Evolutionary conservation across 1,140 invertebrate genomes (phyloP).

Genomic region (Drosophila sechellia): DNA sequence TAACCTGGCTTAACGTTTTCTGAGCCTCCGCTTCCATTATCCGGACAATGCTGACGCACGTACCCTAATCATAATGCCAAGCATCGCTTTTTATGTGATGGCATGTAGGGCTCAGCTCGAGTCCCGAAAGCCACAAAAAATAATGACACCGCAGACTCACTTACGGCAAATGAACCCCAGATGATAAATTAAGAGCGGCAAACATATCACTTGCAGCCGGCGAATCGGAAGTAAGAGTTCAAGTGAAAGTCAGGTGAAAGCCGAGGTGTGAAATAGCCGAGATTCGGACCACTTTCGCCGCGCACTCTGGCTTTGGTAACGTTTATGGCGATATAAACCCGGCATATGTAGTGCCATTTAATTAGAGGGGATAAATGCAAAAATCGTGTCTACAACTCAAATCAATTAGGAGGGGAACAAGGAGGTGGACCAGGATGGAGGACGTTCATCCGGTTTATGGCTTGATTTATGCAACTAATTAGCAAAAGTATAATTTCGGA

Average conservation of each 20-base stretch:
- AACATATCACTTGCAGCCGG: slow-evolving; percentile 48
- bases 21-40: slow-evolving; percentile 21
- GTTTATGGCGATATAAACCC: slow-evolving; percentile 40
- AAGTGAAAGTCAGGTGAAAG: slow-evolving; percentile 39
- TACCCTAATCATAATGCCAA: slow-evolving; percentile 72
- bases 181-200: slow-evolving; percentile 77
- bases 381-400: slow-evolving; percentile 70
- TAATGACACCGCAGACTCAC: slow-evolving; percentile 59
- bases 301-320: slow-evolving; percentile 7
- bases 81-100: slow-evolving; percentile 64
- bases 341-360: slow-evolving; percentile 45
- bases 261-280: slow-evolving; percentile 42
- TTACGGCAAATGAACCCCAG: slow-evolving; percentile 68
- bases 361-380: slow-evolving; percentile 75
- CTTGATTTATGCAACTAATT: slow-evolving; percentile 79
- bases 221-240: slow-evolving; percentile 43
- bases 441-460: slow-evolving; percentile 57
- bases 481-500: slow-evolving; percentile 42
- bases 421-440: background rate
- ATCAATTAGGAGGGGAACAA: slow-evolving; percentile 60
- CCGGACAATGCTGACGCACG: slow-evolving; percentile 56
- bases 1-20: slow-evolving; percentile 44
- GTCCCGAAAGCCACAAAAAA: slow-evolving; percentile 60
- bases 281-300: slow-evolving; percentile 11
- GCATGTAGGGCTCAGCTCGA: slow-evolving; percentile 54